These are phyloP conservation scores for Centroberyx gerrardi DNA, from an alignment of 2,797 vertebrate species.

Conservation along the genomic window DNA sequence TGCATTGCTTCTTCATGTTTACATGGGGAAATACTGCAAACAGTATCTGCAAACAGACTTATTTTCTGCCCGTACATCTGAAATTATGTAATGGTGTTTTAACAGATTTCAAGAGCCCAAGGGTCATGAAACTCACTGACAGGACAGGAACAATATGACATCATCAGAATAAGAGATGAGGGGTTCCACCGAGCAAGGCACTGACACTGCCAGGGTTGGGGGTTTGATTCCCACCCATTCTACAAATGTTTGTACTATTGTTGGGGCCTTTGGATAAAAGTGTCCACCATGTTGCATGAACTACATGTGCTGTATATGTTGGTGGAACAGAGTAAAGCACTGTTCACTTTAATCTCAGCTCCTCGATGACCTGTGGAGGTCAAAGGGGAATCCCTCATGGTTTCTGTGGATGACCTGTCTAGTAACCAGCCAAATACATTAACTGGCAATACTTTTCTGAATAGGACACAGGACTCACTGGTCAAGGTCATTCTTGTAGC, in stretches of 20 bases:
- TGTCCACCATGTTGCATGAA: neutral
- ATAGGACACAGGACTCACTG: neutral
- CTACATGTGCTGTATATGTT: neutral
- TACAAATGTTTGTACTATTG: neutral
- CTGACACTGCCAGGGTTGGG: neutral
- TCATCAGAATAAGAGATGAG: too few relatives aligned
- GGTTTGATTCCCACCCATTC: neutral
- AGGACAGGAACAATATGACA: neutral
- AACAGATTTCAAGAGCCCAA: neutral
- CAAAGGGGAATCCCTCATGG: slow-evolving; percentile 49
- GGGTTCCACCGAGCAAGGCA: neutral
- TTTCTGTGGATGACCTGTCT: slow-evolving; percentile 30
- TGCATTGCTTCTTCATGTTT: neutral
- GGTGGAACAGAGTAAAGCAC: slow-evolving; percentile 11
- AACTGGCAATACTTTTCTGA: neutral
- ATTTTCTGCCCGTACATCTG: neutral
- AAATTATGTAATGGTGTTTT: neutral
- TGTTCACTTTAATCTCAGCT: slow-evolving; percentile 49
- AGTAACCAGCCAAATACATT: slow-evolving; percentile 7
- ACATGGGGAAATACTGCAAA: neutral
- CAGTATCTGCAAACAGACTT: neutral
- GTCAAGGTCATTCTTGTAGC: neutral
- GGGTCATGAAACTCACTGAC: neutral
- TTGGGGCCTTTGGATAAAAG: neutral
- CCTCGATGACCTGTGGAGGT: slow-evolving; percentile 54